Evolutionary conservation across 92 coral and sea anemone species (phyloP), one percentile per base, ranked within the genome.

Genomic region (Phenganax subtilis): DNA sequence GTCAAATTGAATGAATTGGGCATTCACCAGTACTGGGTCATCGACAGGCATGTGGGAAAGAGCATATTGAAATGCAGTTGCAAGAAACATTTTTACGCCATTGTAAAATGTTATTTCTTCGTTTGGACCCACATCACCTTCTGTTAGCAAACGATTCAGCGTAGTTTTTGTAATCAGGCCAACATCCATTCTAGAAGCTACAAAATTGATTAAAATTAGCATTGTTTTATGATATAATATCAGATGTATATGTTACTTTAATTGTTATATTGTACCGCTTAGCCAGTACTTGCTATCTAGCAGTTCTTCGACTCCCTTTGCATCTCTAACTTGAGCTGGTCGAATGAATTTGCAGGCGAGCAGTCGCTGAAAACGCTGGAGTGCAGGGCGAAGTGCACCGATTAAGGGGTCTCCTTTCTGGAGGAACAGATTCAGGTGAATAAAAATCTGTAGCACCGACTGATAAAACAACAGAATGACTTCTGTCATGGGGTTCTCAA

Each of bases 391-490:
- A 15, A 87, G 84, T 16, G 90, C 80, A 59, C 88, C 86, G n/a
- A 89, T 89, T 1, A 87, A 88, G n/a, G 92, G 92, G 61, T 87
- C 90, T 82, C 87, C 80, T 74, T 69, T 54, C 84, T 89, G 92
- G 29, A 87, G 88, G 44, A 80, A 87, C 55, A 84, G 90, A 81
- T 89, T 89, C 30, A 86, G 85, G 27, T 81, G 53, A 1, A 87
- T 10, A 7, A 89, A 86, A 80, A 87, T 80, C 86, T 86, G 88
- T 72, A 89, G 68, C 14, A 81, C 88, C 8, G 89, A 82, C 82
- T 83, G 89, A 12, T 11, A 17, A 67, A 88, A 86, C 6, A 85
- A 70, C 17, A 85, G 84, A 74, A 86, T 83, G 0, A 86, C 89
- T 71, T 89, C 90, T 55, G 92, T 89, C 82, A 84, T 84, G 75